Base-by-base conservation (phyloP, 2,797 vertebrate genomes). In the Anguilla megastoma region DNA sequence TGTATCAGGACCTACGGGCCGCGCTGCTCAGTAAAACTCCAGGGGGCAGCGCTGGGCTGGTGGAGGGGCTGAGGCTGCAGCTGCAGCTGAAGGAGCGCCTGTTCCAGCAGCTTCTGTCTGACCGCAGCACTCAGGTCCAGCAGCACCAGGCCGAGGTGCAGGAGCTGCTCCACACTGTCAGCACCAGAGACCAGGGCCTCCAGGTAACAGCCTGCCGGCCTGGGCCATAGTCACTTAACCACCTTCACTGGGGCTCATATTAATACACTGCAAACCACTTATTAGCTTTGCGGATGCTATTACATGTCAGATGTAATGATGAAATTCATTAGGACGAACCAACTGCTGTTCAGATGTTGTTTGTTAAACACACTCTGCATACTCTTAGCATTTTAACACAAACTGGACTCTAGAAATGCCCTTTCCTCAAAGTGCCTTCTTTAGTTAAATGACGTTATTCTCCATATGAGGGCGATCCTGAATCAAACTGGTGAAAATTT, bases 81-180 rank as follows among this genome's bases (percentile, higher is more conserved):
- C 96, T 99, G 45, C 97, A 97, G 89, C 94, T 95, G 27, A 99
- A 98, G 84, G 98, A 99, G 90, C 94, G 93, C 80, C 95, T 99
- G 94, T 95, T 99, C 88, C 97, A 98, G 94, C 97, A 97, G 63
- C 94, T 98, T 24, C 94, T 99, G 0, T 93, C 92, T 0, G 96
- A 98, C 89, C 93, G 95, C 1, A 96, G 90, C 86, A 91, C 8
- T 0, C 97, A 97, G 87, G 92, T 94, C 0, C 89, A 93, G 92
- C 96, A 98, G 86, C 97, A 98, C 0, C 95, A 97, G 86, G 90
- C 95, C n/a, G 96, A 98, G 93, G 94, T 98, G 87, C 96, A 94
- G 91, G 95, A 96, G 83, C 96, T 99, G 89, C 94, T 98, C 16
- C 90, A 94, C 84, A 92, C 95, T 16, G 21, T 97, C 93, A 87